Evolutionary conservation across 2,888 invertebrate species (phyloP).

Genomic region (Oxyscelio sp.): DNA sequence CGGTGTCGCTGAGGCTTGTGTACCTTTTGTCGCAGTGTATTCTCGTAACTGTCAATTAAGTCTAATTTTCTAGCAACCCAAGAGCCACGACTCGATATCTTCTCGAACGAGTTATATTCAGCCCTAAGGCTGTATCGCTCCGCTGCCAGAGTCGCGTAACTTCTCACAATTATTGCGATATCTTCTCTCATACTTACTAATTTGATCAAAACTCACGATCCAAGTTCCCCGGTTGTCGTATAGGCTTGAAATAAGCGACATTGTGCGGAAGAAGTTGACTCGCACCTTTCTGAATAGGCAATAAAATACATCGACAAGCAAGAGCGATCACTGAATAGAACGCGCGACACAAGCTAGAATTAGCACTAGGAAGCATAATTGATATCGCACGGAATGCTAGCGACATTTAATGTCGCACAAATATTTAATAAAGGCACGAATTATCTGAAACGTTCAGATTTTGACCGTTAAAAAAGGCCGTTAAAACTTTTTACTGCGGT

Average conservation of each 20-base stretch:
- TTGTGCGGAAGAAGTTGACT: constrained; percentile 46
- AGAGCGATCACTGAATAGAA: not conserved
- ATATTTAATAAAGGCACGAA: constrained; percentile 29
- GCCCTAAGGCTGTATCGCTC: constrained; percentile 55
- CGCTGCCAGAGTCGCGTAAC: constrained; percentile 76
- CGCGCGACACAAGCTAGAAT: constrained; percentile 12
- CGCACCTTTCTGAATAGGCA: constrained; percentile 49
- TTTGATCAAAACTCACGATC: constrained; percentile 78
- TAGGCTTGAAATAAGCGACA: constrained; percentile 69
- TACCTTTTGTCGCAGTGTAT: constrained; percentile 68
- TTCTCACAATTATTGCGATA: constrained; percentile 85
- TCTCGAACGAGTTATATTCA: constrained; percentile 59
- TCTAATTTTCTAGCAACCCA: constrained; percentile 74
- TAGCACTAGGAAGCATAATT: constrained; percentile 19
- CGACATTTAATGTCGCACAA: constrained; percentile 22
- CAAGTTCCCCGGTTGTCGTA: constrained; percentile 72
- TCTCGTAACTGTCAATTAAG: constrained; percentile 78
- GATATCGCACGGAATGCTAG: no score
- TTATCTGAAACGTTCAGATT: constrained; percentile 23
- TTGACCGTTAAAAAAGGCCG: not conserved
- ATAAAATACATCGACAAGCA: constrained; percentile 31
- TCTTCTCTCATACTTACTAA: constrained; percentile 77
- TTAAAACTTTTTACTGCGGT: constrained; percentile 19
- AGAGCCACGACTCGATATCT: constrained; percentile 58
- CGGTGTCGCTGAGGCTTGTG: constrained; percentile 23